Percentiles rank a stretch among this genome's conserved stretches.
Evolutionary conservation across 2,888 invertebrate genomes (phyloP).

Genomic region (Norana najaformis): DNA sequence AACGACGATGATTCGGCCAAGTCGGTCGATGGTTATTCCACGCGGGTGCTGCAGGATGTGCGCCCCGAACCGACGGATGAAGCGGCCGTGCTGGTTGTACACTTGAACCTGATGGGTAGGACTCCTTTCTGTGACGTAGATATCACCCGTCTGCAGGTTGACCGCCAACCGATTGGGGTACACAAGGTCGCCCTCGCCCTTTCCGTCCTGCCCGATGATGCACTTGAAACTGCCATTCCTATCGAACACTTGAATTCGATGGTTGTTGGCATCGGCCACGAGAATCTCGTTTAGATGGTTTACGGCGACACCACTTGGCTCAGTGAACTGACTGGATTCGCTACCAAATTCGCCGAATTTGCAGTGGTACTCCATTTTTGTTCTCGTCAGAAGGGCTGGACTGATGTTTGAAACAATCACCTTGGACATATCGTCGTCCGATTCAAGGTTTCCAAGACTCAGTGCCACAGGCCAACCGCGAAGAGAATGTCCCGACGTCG

Average conservation of each 20-base stretch:
- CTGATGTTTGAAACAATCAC: conserved; percentile 69
- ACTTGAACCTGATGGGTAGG: conserved; percentile 97
- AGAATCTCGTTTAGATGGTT: conserved; percentile 99
- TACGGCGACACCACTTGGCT: conserved; percentile 97
- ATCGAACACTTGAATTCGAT: conserved; percentile 98
- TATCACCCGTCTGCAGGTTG: conserved; percentile 94
- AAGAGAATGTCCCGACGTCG: neutral
- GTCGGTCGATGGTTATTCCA: conserved; percentile 96
- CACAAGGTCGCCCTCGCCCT: conserved; percentile 90
- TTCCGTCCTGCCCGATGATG: conserved; percentile 91
- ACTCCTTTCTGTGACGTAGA: conserved; percentile 92
- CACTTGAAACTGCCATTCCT: conserved; percentile 98
- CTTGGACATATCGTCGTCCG: conserved; percentile 58
- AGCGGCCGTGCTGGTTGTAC: conserved; percentile 99
- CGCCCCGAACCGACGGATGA: conserved; percentile 97
- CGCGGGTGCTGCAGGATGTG: conserved; percentile 98
- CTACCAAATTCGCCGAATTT: conserved; percentile 99
- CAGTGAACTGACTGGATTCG: conserved; percentile 81
- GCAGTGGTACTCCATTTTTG: conserved; percentile 99
- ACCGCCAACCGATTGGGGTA: conserved; percentile 99
- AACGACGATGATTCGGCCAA: conserved; percentile 96
- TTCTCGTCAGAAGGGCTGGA: conserved; percentile 87
- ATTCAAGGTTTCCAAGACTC: neutral
- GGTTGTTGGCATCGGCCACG: conserved; percentile 94
- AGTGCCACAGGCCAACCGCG: neutral